phyloP scores from a whole-genome alignment of 2,113 vertebrate genomes.

The Columba janthina region DNA sequence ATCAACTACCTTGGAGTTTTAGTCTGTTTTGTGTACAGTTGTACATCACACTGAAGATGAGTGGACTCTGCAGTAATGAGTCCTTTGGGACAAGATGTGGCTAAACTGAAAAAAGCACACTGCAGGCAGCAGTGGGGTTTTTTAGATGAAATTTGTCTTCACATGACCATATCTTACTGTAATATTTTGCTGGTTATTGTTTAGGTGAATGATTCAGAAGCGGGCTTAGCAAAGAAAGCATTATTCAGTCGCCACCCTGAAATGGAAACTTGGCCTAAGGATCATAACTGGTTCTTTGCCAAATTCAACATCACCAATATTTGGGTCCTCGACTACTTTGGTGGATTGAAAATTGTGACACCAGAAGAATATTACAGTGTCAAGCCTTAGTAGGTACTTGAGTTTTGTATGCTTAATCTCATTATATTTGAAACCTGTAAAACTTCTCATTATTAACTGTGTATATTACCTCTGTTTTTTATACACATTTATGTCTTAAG shows the following conservation, averaged over 20 bases:
- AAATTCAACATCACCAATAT: constrained; percentile 93
- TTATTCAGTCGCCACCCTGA: constrained; percentile 91
- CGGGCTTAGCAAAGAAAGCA: constrained; percentile 77
- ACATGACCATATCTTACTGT: not conserved
- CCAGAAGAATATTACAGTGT: constrained; percentile 89
- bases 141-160: not conserved
- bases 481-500: not conserved
- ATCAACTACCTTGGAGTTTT: not conserved
- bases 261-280: constrained; percentile 89
- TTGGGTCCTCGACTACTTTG: constrained; percentile 96
- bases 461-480: not conserved
- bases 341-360: constrained; percentile 88
- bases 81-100: not conserved
- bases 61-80: not conserved
- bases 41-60: not conserved
- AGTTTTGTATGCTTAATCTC: not conserved
- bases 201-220: constrained; percentile 86
- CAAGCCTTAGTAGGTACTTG: constrained; percentile 71
- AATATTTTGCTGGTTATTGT: not conserved
- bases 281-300: constrained; percentile 94
- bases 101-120: not conserved
- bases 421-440: not conserved
- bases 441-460: not conserved
- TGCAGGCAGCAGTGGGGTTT: not conserved
- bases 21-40: not conserved